Evolutionary conservation across 2,888 invertebrate species (phyloP), one percentile per base, ranked within the genome.

Genomic region (Crepidodera aurea): DNA sequence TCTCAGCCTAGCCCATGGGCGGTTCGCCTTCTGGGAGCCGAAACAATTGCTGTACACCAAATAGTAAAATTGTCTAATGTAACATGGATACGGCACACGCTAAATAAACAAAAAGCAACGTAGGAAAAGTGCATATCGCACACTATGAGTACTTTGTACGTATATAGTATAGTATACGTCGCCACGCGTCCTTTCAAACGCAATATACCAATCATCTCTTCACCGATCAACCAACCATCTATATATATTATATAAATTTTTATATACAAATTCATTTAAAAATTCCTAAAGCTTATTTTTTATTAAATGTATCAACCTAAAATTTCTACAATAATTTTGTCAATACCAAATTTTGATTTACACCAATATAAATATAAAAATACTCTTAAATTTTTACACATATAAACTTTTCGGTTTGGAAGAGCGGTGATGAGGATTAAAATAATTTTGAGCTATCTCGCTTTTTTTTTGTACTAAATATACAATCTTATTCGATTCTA

Each of bases 201-300:
- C 78, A 54, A 78, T 76, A 76, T 75, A 75, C 74, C 77, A 71
- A 73, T 73, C 73, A 64, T 62, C 67, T 72, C 78, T 79, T 80
- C 81, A 78, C 77, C 77, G 78, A 78, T 78, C 73, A 77, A 78
- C 70, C 74, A 71, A 78, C 80, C 83, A 80, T 82, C 82, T 84
- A 83, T 85, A 84, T 84, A 84, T 84, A 84, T 83, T 83, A 84
- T 84, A 84, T 84, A 84, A 84, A 83, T 84, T 84, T 84, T 84
- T 87, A 85, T 87, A 87, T 87, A 87, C 87, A 87, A 86, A 86
- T 86, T 86, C 76, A 81, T 86, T 86, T 85, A 86, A 85, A 87
- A 81, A 87, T 81, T 84, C 86, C 87, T 87, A 87, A 87, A 86
- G 82, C 83, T 82, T 85, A 86, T 85, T 83, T 72, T 85, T 85